Base-by-base conservation (phyloP, 1,140 invertebrate species). In the Onthophagus taurus region DNA sequence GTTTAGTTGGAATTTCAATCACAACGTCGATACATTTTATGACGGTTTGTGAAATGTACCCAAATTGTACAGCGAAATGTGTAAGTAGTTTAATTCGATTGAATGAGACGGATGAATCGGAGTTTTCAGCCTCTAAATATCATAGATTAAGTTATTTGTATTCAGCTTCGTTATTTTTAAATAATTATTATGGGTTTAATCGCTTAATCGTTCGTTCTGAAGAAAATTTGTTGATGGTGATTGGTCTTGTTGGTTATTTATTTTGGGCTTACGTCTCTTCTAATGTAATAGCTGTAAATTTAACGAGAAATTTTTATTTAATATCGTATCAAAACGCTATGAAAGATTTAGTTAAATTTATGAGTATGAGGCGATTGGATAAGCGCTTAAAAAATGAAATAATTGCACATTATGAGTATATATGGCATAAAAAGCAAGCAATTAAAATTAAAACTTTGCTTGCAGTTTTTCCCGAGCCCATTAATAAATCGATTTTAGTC, bases 371-470 rank as follows among this genome's bases (percentile, higher is more conserved):
- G 17, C 30, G 35, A 17, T 47, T 54, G 14, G 45, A 47, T 18
- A 44, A 29, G 3, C 18, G 21, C 13, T 23, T 54, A 9, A 44
- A 51, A 41, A 33, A 47, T 9, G 49, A 51, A 42, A 44, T 48
- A n/a, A 49, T 55, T n/a, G 31, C 48, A 9, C 49, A 55, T 31
- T 55, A 53, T 35, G 51, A 55, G 30, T 36, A 48, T 29, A 45
- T 53, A 11, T 55, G 53, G 53, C 24, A 38, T n/a, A 50, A 52
- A 21, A 48, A 41, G 2, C 18, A 39, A 38, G 51, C 49, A 2
- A 33, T 43, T 11, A 38, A 48, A 16, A 44, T 51, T 6, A 35
- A 31, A 19, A 16, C 45, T 34, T 49, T 55, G 18, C 35, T 38
- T 23, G 29, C 26, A 5, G 26, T 34, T 1, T 29, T 55, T 4